Evolutionary conservation across 2,888 invertebrate species (phyloP).

Genomic region (Caradrina kadenii): DNA sequence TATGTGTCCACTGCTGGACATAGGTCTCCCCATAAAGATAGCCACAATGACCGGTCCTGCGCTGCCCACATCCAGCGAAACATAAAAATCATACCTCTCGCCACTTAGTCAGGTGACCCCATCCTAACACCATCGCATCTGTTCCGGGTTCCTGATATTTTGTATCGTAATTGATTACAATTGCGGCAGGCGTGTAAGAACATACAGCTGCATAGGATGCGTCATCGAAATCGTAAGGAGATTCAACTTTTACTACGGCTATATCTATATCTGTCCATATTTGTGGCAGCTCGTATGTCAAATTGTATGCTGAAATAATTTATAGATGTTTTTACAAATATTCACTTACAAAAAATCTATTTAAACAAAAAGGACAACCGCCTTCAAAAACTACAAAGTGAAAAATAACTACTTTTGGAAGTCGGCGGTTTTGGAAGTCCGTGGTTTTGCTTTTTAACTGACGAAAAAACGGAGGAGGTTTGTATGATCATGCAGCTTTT

Average conservation of each 20-base stretch:
- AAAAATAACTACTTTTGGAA: no score
- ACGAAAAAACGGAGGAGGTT: no score
- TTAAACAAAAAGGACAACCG: no score
- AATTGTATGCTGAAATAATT: slow-evolving; percentile 67
- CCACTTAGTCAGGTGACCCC: slow-evolving; percentile 67
- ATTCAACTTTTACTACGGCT: slow-evolving; percentile 73
- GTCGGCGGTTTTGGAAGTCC: no score
- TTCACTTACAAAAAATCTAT: no score
- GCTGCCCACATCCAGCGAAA: no score
- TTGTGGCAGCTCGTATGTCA: slow-evolving; percentile 62
- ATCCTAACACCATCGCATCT: slow-evolving; percentile 68
- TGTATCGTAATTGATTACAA: slow-evolving; percentile 66
- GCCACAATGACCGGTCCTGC: no score
- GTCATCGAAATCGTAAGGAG: slow-evolving; percentile 64
- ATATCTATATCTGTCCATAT: slow-evolving; percentile 75
- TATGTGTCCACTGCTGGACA: no score
- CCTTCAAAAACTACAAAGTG: no score
- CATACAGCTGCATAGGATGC: slow-evolving; percentile 47
- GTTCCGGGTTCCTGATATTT: slow-evolving; percentile 59
- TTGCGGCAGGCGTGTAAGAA: slow-evolving; percentile 65
- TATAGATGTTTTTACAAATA: background rate
- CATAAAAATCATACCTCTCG: slow-evolving; percentile 59
- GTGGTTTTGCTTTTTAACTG: no score
- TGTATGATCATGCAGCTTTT: no score
- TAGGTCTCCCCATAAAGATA: no score